Percentiles rank a stretch among this genome's conserved stretches.
Evolutionary conservation across 2,888 invertebrate genomes (phyloP).

Genomic region (Ligdia adustata): DNA sequence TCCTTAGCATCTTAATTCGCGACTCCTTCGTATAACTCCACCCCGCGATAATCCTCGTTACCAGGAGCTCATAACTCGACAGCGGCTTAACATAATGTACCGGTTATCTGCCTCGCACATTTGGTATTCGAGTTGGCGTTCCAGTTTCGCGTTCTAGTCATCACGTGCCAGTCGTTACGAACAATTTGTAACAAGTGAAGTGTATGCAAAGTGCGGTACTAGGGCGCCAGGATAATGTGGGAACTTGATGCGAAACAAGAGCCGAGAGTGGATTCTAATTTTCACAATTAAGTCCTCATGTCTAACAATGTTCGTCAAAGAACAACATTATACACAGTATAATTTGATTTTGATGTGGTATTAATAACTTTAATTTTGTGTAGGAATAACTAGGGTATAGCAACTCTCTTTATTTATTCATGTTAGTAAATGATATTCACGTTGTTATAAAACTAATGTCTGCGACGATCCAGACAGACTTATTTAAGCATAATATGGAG

Average conservation of each 20-base stretch:
- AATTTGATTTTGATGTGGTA: too few relatives aligned
- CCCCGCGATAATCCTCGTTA: slow-evolving; percentile 50
- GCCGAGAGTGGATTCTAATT: slow-evolving; percentile 17
- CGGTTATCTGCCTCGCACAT: slow-evolving; percentile 59
- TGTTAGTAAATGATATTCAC: neutral
- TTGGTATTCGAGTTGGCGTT: slow-evolving; percentile 30
- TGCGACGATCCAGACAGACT: neutral
- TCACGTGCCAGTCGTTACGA: slow-evolving; percentile 68
- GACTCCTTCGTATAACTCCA: slow-evolving; percentile 26
- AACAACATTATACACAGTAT: too few relatives aligned
- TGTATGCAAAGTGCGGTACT: slow-evolving; percentile 58
- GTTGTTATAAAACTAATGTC: neutral
- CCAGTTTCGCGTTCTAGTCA: slow-evolving; percentile 50
- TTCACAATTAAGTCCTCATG: slow-evolving; percentile 14
- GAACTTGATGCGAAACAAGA: slow-evolving; percentile 16
- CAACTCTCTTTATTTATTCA: neutral
- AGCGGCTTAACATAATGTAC: slow-evolving; percentile 63
- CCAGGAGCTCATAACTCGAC: slow-evolving; percentile 57
- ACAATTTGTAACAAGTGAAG: slow-evolving; percentile 65
- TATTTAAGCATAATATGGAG: neutral
- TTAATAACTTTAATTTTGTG: too few relatives aligned
- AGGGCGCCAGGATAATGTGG: slow-evolving; percentile 49
- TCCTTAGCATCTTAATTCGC: slow-evolving; percentile 9
- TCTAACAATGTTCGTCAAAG: slow-evolving; percentile 11
- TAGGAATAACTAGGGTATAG: too few relatives aligned